A percentile compares a stretch with the other conserved stretches of the same genome.
phyloP scores from a whole-genome alignment of 2,113 vertebrate species.

The Procavia capensis region DNA sequence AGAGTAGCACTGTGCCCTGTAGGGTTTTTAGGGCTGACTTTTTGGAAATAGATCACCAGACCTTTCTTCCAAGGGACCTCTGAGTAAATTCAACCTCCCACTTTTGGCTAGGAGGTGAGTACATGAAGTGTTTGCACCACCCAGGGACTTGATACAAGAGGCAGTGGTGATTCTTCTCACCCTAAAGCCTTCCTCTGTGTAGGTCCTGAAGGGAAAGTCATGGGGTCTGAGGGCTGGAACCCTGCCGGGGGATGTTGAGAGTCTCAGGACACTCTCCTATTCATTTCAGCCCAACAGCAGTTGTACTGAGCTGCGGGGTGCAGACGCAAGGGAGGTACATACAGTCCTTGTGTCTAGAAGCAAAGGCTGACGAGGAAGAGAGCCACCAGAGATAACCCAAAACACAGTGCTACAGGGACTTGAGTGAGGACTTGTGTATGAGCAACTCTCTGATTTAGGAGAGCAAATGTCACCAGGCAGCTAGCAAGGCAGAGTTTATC shows the following conservation, averaged over 20 bases:
- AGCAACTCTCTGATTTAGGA: too few relatives aligned
- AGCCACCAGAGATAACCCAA: neutral
- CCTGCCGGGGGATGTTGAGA: neutral
- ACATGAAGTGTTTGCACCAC: neutral
- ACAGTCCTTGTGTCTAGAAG: neutral
- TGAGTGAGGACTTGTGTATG: accelerated
- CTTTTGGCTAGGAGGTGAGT: neutral
- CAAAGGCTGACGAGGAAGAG: neutral
- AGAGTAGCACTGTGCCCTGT: neutral
- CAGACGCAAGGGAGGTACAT: neutral
- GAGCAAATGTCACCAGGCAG: accelerated
- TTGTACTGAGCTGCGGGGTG: neutral
- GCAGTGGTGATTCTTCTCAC: neutral
- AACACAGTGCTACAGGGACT: accelerated
- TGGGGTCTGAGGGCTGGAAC: neutral
- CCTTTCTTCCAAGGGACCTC: neutral
- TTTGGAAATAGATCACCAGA: neutral
- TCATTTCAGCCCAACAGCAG: neutral
- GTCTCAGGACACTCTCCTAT: neutral
- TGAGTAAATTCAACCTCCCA: neutral
- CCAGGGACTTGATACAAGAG: neutral
- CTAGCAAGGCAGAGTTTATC: neutral
- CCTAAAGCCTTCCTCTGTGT: neutral
- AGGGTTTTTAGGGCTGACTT: neutral
- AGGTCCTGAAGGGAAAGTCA: accelerated